phyloP scores from a whole-genome alignment of 2,113 vertebrate genomes.

The Edolisoma coerulescens region DNA sequence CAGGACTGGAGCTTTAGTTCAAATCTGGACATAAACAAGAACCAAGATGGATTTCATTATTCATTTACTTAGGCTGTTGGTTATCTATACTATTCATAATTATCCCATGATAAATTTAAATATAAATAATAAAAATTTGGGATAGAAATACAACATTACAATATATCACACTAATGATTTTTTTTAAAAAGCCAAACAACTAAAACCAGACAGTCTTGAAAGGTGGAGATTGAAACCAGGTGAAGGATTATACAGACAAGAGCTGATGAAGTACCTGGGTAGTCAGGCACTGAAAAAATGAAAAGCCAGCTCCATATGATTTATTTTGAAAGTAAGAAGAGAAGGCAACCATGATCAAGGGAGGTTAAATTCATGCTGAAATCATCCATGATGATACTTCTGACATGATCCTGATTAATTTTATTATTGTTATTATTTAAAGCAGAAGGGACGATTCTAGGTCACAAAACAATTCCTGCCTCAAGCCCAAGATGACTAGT shows the following conservation, averaged over 20 bases:
- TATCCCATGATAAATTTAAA: not conserved
- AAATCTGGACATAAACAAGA: slow-evolving; percentile 24
- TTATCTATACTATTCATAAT: not conserved
- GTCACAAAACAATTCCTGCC: slow-evolving; percentile 14
- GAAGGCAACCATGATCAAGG: not conserved
- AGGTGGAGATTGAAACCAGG: slow-evolving; percentile 37
- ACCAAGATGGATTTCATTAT: not conserved
- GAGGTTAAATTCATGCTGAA: slow-evolving; percentile 1
- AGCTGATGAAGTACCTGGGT: slow-evolving; percentile 19
- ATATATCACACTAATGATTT: not conserved
- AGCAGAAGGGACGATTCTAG: slow-evolving; percentile 1
- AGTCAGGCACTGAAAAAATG: not conserved
- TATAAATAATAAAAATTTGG: not conserved
- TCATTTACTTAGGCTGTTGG: not conserved
- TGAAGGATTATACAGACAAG: slow-evolving; percentile 16
- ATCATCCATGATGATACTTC: not conserved
- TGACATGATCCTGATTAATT: not conserved
- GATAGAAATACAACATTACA: not conserved
- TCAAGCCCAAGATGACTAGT: not conserved
- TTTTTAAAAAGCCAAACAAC: not conserved
- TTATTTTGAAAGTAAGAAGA: slow-evolving; percentile 37
- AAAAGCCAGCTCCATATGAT: not conserved
- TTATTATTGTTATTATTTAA: slow-evolving; percentile 33
- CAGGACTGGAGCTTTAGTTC: slow-evolving; percentile 20
- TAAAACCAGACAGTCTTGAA: slow-evolving; percentile 17